Conservation (phyloP, 2,888 invertebrate species). For the Acleris cristana region DNA sequence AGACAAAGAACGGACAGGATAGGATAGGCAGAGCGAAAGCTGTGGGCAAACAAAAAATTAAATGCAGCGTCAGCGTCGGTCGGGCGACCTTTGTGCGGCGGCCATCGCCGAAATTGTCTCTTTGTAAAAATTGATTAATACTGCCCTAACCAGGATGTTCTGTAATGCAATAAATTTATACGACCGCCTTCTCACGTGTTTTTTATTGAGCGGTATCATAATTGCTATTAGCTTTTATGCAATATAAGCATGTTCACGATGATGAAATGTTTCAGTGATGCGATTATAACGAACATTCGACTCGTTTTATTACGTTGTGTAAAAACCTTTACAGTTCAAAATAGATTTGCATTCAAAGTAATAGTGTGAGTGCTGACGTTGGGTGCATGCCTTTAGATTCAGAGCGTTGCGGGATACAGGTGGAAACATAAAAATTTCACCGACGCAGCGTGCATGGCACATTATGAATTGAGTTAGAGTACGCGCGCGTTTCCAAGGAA, state of each 20-base stretch:
- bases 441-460: slow-evolving; percentile 52
- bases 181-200: slow-evolving; percentile 3
- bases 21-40: slow-evolving; percentile 62
- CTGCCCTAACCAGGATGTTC: slow-evolving; percentile 57
- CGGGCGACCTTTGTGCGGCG: slow-evolving; percentile 67
- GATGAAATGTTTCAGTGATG: slow-evolving; percentile 2
- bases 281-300: not conserved
- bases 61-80: slow-evolving; percentile 73
- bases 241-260: not conserved
- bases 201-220: slow-evolving; percentile 6
- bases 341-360: slow-evolving; percentile 59
- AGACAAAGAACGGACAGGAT: slow-evolving; percentile 69
- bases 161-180: slow-evolving; percentile 56
- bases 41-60: slow-evolving; percentile 72
- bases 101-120: slow-evolving; percentile 67
- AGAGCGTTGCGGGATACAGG: slow-evolving; percentile 42
- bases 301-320: not conserved
- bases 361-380: slow-evolving; percentile 57
- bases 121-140: slow-evolving; percentile 79
- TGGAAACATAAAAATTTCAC: slow-evolving; percentile 65
- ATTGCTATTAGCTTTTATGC: slow-evolving; percentile 6
- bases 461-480: slow-evolving; percentile 77
- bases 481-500: slow-evolving; percentile 37
- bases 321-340: slow-evolving; percentile 56
- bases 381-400: slow-evolving; percentile 40